A percentile compares a stretch with the other conserved stretches of the same genome.
phyloP scores from a whole-genome alignment of 1,140 invertebrate genomes.

The Caenorhabditis remanei region DNA sequence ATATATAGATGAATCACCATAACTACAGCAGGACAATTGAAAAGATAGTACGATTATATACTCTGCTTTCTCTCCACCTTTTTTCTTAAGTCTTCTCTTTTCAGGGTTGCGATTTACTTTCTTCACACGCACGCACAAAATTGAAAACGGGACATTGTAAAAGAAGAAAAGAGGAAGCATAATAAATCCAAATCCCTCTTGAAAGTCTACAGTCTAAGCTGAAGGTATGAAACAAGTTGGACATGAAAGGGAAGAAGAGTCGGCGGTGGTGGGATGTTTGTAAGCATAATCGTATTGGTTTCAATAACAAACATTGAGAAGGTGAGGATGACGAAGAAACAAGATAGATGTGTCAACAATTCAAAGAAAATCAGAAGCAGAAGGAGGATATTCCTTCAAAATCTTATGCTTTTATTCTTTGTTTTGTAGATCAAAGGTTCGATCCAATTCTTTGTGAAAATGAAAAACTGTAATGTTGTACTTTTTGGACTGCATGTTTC shows the following conservation, averaged over 20 bases:
- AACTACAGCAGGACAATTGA: background rate
- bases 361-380: background rate
- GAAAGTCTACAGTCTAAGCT: background rate
- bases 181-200: background rate
- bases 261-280: background rate
- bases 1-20: conserved; percentile 42
- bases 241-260: conserved; percentile 3
- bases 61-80: background rate
- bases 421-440: no score
- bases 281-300: conserved; percentile 49
- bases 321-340: background rate
- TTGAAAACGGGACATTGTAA: background rate
- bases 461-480: no score
- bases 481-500: no score
- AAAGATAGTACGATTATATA: conserved; percentile 48
- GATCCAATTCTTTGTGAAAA: no score
- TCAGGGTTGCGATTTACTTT: conserved; percentile 25
- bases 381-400: background rate
- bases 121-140: background rate
- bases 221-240: conserved; percentile 45
- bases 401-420: no score
- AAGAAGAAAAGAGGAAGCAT: conserved; percentile 7
- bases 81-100: background rate
- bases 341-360: conserved; percentile 33
- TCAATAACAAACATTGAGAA: conserved; percentile 43